Evolutionary conservation across 1,140 invertebrate species (phyloP), one percentile per base, ranked within the genome.

Genomic region (Cheumatopsyche charites): DNA sequence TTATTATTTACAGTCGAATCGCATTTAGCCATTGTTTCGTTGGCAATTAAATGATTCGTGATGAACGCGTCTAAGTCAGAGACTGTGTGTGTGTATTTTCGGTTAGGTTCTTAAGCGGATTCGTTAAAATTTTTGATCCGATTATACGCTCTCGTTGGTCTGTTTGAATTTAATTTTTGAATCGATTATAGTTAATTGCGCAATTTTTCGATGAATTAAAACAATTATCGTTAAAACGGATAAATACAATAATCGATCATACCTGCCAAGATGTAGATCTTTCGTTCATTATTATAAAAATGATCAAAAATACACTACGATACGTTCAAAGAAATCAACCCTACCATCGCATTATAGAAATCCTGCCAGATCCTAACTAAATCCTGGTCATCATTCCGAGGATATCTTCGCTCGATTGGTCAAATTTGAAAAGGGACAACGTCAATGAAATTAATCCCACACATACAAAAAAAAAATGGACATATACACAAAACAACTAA

Each of bases 351-450:
- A 36, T 36, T 36, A 36, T 36, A 9, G 3, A 9, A 36, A 36
- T 4, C 9, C 29, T 9, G 29, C 29, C 29, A 36, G 29, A 36
- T 36, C 29, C 29, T 36, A 36, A 36, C 29, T 36, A 36, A 66
- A 66, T 66, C 63, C 63, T 15, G 63, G 63, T 66, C 63, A 66
- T 66, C 63, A 66, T 47, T 47, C 63, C 23, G n/a, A 41, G 41
- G 17, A 36, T 42, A 42, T 66, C 11, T 43, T 47, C 41, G 36
- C 41, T 26, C 63, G 11, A 45, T 66, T 43, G 63, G 19, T 47
- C 43, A 66, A 42, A 21, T 25, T 43, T 42, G 17, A 9, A 12
- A 42, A 66, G 63, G 42, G 63, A 66, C 63, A 47, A 66, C 26
- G 21, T 66, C 63, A 12, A 47, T 66, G 47, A 47, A 66, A 66